Conservation (phyloP, 2,113 vertebrate species). For the Neofelis nebulosa region DNA sequence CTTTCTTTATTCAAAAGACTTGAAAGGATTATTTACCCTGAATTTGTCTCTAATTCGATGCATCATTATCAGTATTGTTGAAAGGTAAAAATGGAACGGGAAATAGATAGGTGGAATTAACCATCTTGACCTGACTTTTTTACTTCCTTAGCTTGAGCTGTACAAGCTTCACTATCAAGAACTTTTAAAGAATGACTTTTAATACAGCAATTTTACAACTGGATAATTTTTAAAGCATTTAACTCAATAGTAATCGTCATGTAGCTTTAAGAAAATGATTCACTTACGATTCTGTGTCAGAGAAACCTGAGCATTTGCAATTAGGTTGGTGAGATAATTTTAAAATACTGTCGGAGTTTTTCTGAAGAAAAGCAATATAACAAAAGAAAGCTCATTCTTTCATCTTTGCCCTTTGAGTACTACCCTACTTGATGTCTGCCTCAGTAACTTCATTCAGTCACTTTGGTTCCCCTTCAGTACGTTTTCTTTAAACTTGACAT, state of each 20-base stretch:
- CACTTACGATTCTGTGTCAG: not conserved
- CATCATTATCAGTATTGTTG: not conserved
- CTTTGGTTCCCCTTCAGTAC: constrained; percentile 68
- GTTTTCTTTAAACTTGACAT: constrained; percentile 69
- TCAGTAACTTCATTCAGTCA: constrained; percentile 74
- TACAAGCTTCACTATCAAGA: not conserved
- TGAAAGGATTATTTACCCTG: not conserved
- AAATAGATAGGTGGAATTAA: not conserved
- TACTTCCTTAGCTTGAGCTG: not conserved
- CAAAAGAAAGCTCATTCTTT: constrained; percentile 1
- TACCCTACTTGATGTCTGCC: constrained; percentile 45
- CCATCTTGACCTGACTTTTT: constrained; percentile 55
- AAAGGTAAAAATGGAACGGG: not conserved
- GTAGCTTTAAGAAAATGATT: not conserved
- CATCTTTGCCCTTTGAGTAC: constrained; percentile 35
- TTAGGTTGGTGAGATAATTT: not conserved
- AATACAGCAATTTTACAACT: not conserved
- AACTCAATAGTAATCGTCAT: not conserved
- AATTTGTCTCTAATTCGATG: not conserved
- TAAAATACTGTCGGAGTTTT: not conserved
- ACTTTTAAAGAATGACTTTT: constrained; percentile 11
- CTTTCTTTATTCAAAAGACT: not conserved
- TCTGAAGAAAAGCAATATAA: not conserved
- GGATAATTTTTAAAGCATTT: constrained; percentile 5
- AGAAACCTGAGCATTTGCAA: not conserved